A percentile compares a stretch with the other conserved stretches of the same genome.
Evolutionary conservation across 2,113 vertebrate species (phyloP).

Genomic region (Pedionomus torquatus): DNA sequence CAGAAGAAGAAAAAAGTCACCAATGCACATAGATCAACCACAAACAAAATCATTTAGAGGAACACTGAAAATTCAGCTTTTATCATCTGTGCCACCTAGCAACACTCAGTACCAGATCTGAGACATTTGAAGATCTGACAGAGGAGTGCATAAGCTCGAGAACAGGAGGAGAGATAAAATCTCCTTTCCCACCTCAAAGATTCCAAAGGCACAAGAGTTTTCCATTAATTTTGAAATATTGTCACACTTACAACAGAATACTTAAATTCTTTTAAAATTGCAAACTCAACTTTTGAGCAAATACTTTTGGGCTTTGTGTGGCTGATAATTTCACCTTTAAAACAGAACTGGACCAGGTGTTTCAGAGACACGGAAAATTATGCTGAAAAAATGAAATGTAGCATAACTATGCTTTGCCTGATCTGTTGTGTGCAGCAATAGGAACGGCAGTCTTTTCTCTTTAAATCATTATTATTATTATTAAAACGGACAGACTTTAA

Average conservation of each 20-base stretch:
- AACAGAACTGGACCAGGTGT: neutral
- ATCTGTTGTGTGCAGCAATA: neutral
- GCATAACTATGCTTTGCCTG: neutral
- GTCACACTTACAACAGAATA: neutral
- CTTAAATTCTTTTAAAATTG: neutral
- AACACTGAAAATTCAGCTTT: conserved; percentile 41
- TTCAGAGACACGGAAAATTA: neutral
- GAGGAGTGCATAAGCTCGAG: neutral
- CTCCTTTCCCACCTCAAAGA: neutral
- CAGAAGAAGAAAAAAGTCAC: neutral
- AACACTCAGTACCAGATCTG: neutral
- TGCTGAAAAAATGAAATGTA: neutral
- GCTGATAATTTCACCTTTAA: neutral
- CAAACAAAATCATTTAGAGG: conserved; percentile 23
- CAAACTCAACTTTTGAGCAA: neutral
- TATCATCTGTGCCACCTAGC: conserved; percentile 59
- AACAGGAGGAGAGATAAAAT: neutral
- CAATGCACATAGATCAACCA: conserved; percentile 4
- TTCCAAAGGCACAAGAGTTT: neutral
- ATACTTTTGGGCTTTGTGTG: neutral
- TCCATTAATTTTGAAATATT: neutral
- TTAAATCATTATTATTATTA: neutral
- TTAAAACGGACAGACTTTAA: neutral
- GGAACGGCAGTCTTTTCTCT: neutral
- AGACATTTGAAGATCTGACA: neutral